Evolutionary conservation across 2,888 invertebrate species (phyloP).

Genomic region (Synergus gifuensis): DNA sequence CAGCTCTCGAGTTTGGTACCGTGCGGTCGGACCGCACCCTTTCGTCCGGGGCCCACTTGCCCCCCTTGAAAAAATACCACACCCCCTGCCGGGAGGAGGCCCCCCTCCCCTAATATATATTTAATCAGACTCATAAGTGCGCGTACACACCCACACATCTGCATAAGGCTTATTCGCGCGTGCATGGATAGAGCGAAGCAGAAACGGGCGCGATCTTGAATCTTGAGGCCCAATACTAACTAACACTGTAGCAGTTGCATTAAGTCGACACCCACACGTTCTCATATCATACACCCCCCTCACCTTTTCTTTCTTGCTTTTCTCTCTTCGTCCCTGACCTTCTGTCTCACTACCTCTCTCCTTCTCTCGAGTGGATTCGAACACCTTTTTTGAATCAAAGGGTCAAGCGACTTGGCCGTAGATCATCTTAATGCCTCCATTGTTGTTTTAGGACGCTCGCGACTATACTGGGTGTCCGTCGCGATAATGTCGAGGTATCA

Average conservation of each 20-base stretch:
- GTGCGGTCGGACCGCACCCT: constrained; percentile 67
- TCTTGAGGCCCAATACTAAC: constrained; percentile 65
- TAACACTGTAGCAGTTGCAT: constrained; percentile 64
- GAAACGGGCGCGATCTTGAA: constrained; percentile 59
- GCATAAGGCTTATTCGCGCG: constrained; percentile 48
- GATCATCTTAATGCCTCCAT: constrained; percentile 77
- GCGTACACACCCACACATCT: constrained; percentile 42
- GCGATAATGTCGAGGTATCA: constrained; percentile 67
- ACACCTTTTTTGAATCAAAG: constrained; percentile 76
- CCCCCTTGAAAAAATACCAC: constrained; percentile 72
- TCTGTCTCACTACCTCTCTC: constrained; percentile 56
- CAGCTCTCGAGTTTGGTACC: constrained; percentile 58
- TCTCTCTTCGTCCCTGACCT: constrained; percentile 48
- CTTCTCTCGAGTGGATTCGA: constrained; percentile 70
- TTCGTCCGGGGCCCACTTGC: constrained; percentile 60
- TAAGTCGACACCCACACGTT: constrained; percentile 73
- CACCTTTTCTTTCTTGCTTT: constrained; percentile 46
- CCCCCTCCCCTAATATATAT: constrained; percentile 74
- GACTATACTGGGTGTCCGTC: constrained; percentile 71
- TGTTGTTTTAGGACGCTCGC: constrained; percentile 76
- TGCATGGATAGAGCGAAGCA: constrained; percentile 54
- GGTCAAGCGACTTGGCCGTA: constrained; percentile 76
- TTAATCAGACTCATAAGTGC: constrained; percentile 73
- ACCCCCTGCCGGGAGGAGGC: constrained; percentile 70
- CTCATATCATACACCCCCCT: constrained; percentile 43